Evolutionary conservation across 2,888 invertebrate genomes (phyloP).

Genomic region (Phengaris alcon): DNA sequence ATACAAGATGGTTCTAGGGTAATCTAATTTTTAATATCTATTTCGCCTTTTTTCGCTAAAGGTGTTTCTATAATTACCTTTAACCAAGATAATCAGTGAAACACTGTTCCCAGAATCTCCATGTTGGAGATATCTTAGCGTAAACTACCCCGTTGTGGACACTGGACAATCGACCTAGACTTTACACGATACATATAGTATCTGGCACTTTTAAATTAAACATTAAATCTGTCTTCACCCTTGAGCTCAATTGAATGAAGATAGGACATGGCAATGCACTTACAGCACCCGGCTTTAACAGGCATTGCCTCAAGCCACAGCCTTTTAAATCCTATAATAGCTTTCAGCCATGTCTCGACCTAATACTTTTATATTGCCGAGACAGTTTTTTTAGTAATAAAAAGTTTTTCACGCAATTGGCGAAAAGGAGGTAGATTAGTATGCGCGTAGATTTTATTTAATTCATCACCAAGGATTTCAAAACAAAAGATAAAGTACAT

Average conservation of each 20-base stretch:
- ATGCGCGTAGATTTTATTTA: not conserved
- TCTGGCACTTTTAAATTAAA: conserved; percentile 11
- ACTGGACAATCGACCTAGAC: not conserved
- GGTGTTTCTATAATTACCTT: no score
- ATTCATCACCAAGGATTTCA: no score
- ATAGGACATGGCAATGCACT: conserved; percentile 67
- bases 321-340: conserved; percentile 61
- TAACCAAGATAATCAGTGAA: no score
- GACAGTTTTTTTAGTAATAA: not conserved
- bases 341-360: conserved; percentile 12
- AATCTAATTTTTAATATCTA: no score
- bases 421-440: not conserved
- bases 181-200: not conserved
- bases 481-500: no score
- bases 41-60: no score
- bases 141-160: not conserved
- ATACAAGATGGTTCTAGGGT: no score
- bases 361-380: conserved; percentile 15
- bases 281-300: conserved; percentile 59
- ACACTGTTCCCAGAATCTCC: no score
- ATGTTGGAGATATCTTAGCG: not conserved
- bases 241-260: conserved; percentile 29
- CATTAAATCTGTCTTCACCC: conserved; percentile 21
- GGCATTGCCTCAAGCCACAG: conserved; percentile 43
- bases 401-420: not conserved